Evolutionary conservation across 2,797 vertebrate genomes (phyloP), one percentile per base, ranked within the genome.

Genomic region (Poeciliopsis paucimaculata): DNA sequence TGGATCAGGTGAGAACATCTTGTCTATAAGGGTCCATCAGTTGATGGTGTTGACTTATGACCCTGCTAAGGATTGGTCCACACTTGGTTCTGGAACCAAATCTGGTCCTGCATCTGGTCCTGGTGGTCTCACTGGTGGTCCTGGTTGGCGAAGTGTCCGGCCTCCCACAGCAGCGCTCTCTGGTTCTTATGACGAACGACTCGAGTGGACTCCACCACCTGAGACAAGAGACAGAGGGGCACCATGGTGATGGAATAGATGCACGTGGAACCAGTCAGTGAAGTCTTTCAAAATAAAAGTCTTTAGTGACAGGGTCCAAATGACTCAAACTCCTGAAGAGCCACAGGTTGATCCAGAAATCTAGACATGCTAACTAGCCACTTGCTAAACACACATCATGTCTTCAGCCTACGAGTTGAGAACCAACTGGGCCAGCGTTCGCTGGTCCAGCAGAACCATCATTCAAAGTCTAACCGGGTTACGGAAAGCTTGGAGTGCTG

Each of bases 131-230:
- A 86, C 39, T 79, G 45, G 53, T 79, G 86, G 0, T 92, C 92
- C 72, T 94, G 89, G 36, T 95, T 96, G 77, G 93, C 71, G 0
- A 96, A 97, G 66, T 95, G 62, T 0, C 96, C 93, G 0, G 97
- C 96, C 85, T 99, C 98, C 98, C 98, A 99, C 60, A 89, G 95
- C 72, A 97, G 90, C 0, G 97, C 97, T 79, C 94, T 91, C 66
- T 77, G 49, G 0, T 93, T 98, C 89, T 97, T 97, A 91, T 97
- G 98, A 0, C 96, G 95, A 26, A 45, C 90, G 13, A 98, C 98
- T 1, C 97, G 93, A 2, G 97, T 98, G 57, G 97, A 96, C 49
- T 97, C 97, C 77, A 99, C 95, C 0, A 99, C 95, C 98, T 99
- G 84, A 60, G 80, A 66, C 34, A 76, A 51, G 77, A 68, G 28